Base-by-base conservation (phyloP, 1,140 invertebrate genomes). In the Habropoda laboriosa region DNA sequence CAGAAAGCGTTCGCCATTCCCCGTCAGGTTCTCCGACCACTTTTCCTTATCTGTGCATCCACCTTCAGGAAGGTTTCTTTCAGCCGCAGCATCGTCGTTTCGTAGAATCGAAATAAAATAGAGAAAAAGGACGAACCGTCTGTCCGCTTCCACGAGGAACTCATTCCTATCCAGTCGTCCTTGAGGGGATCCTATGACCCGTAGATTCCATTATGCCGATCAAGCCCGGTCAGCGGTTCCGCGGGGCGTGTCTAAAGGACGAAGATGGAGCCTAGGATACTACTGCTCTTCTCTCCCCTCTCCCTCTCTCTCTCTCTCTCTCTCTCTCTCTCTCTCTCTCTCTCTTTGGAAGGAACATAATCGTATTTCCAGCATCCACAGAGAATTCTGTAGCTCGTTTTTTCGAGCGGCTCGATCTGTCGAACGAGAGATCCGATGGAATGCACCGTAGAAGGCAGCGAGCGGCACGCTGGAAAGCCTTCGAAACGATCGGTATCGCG, bases 201-300 rank as follows among this genome's bases (percentile, higher is more conserved):
- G 70, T 32, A 71, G 64, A 80, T 70, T 80, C 58, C 57, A 76
- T 82, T 71, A 70, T 74, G 42, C 53, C 51, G 45, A 79, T 81
- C 51, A 49, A 80, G 55, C 24, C 64, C 18, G 47, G 30, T 53
- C 67, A 27, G 3, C 27, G 35, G 21, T 79, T 35, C 42, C 51
- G 49, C 8, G 3, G 64, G 57, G 57, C 73, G 67, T 77, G 61
- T 53, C 55, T 32, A 16, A 16, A 16, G 16, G 7, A 64, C 35
- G 49, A 13, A 71, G 24, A 40, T 32, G 13, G 21, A 27, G n/a
- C 30, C 32, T 42, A 27, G 35, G 75, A 42, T 47, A 51, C 30
- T 40, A 42, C n/a, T n/a, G n/a, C n/a, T n/a, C n/a, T n/a, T n/a
- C n/a, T n/a, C n/a, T n/a, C n/a, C n/a, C n/a, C n/a, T n/a, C n/a